Percentiles rank a stretch among this genome's conserved stretches.
These are phyloP conservation scores for Nematolebias whitei DNA, from an alignment of 2,113 vertebrate species.

Conservation along the genomic window DNA sequence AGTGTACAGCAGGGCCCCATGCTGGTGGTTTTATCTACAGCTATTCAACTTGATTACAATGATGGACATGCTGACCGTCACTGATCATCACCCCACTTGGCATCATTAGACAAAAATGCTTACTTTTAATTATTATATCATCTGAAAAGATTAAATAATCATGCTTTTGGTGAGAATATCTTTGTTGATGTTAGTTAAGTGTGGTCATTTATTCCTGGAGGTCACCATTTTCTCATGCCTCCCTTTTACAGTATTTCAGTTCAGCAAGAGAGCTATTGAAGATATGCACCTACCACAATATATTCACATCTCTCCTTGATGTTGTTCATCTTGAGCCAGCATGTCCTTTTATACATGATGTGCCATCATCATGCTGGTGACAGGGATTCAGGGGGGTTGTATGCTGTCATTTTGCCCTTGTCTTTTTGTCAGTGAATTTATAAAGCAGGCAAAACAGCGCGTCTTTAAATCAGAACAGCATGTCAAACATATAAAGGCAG, in stretches of 20 bases:
- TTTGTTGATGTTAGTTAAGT: neutral
- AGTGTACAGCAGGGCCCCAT: neutral
- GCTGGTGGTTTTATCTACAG: constrained; percentile 1
- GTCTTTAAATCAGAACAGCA: no score
- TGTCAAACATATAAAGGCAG: no score
- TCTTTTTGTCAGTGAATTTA: neutral
- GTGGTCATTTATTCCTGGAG: neutral
- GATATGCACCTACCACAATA: neutral
- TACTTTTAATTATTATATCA: no score
- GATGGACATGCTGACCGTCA: neutral
- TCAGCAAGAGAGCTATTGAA: neutral
- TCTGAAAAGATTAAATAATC: no score
- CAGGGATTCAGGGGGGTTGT: neutral
- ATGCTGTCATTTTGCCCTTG: neutral
- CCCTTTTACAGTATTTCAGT: neutral
- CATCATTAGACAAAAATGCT: no score
- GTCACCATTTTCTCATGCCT: neutral
- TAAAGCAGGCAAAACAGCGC: neutral
- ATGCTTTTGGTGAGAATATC: no score
- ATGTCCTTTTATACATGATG: neutral
- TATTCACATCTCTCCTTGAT: neutral
- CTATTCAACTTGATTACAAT: neutral
- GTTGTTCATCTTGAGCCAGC: neutral
- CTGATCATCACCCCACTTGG: neutral
- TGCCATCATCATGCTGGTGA: neutral